Evolutionary conservation across 2,797 vertebrate species (phyloP).

Genomic region (Etheostoma perlongum): DNA sequence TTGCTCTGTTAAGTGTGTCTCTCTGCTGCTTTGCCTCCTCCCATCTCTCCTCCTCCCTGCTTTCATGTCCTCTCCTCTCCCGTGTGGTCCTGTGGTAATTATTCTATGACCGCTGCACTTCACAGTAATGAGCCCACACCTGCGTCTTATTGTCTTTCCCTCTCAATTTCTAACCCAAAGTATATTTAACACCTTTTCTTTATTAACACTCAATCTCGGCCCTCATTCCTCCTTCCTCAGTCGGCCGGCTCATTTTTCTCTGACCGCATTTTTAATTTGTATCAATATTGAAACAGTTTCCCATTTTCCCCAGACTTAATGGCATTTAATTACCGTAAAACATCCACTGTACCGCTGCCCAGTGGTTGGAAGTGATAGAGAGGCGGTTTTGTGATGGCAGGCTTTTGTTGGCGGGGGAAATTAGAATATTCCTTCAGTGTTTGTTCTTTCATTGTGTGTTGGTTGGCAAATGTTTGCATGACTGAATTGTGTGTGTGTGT

Average conservation of each 20-base stretch:
- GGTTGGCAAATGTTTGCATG: constrained; percentile 61
- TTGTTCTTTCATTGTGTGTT: constrained; percentile 62
- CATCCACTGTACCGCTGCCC: constrained; percentile 65
- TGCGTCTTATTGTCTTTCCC: constrained; percentile 70
- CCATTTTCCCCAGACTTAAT: constrained; percentile 65
- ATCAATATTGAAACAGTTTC: constrained; percentile 84
- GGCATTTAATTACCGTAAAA: constrained; percentile 80
- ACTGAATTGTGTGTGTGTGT: constrained; percentile 41
- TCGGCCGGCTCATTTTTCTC: constrained; percentile 44
- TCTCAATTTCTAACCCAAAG: constrained; percentile 65
- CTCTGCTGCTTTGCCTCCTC: constrained; percentile 15
- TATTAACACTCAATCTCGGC: constrained; percentile 66
- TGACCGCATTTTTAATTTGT: constrained; percentile 69
- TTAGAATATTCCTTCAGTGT: constrained; percentile 77
- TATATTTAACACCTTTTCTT: constrained; percentile 78
- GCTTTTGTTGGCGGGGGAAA: constrained; percentile 84
- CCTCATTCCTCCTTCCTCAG: constrained; percentile 43
- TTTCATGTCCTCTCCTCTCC: constrained; percentile 52
- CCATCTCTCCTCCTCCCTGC: constrained; percentile 9
- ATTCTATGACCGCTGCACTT: constrained; percentile 52
- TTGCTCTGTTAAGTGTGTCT: not conserved
- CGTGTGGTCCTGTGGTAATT: constrained; percentile 76
- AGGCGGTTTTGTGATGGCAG: constrained; percentile 74
- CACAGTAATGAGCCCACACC: constrained; percentile 77
- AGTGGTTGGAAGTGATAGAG: constrained; percentile 69